Base-by-base conservation (phyloP, 2,797 vertebrate species). In the Moxostoma hubbsi region DNA sequence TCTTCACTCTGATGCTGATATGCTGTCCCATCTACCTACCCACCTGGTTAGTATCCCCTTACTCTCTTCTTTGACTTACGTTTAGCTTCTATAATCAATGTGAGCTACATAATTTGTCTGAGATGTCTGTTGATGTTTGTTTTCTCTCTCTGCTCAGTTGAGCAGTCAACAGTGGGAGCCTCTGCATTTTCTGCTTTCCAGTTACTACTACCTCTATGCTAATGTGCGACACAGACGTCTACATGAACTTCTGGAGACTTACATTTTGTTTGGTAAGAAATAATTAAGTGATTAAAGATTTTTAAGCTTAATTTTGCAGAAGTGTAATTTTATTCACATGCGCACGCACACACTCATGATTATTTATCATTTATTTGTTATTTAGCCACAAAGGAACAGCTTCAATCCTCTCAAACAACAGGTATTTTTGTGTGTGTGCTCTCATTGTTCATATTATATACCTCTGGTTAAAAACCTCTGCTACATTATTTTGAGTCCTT, bases 181-280 rank as follows among this genome's bases (percentile, higher is more conserved):
- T 1, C 83, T 96, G 43, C 83, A 62, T 5, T 87, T 85, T 11
- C 90, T 97, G 77, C 93, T 97, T 12, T 93, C 91, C 82, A 94
- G 79, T 84, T 92, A 93, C 84, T 90, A 92, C 7, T 96, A 96
- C 84, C 80, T 95, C 71, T 91, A 92, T 0, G 93, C 94, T n/a
- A 93, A 95, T 4, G 90, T 95, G 7, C 90, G 87, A 2, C 85
- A 92, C 6, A 91, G 95, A 58, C 89, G 94, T 75, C 73, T 96
- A 58, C 89, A 92, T 18, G 90, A 87, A 55, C 90, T 97, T 15
- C 80, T 95, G 82, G 90, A 95, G 77, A 92, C 88, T 13, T 94
- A 95, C 73, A 84, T 76, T 61, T 82, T 87, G 2, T 93, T 88
- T 1, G 90, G 96, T 97, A 83, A 92, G 93, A 67, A 7, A 71